Evolutionary conservation across 2,888 invertebrate species (phyloP), one percentile per base, ranked within the genome.

Genomic region (Helobdella robusta): DNA sequence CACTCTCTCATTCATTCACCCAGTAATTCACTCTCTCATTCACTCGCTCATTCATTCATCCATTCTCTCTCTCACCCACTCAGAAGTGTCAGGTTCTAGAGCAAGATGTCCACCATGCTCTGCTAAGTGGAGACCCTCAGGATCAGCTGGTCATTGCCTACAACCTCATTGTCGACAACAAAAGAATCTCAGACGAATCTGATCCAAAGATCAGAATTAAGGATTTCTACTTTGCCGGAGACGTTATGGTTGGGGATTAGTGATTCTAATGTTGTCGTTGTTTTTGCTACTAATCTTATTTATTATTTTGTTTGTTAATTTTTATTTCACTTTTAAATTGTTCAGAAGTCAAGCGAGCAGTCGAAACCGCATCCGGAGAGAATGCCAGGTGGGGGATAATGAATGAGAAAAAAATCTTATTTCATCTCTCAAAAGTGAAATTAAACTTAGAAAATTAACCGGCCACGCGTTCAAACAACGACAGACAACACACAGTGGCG

Each of bases 61-160:
- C 34, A 50, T 63, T 36, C 73, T 40, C 54, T 20, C 25, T 20
- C 54, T 11, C 20, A 18, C 54, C 8, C 20, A 18, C 59, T 5
- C 72, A 91, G 81, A 95, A 97, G 83, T 97, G 95, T 76, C 88
- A 88, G 40, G 97, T 95, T 0, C 87, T 88, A 71, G 93, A 95
- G 75, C 83, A 86, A 44, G 97, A 98, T 81, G 97, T 99, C 0
- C 94, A 95, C 78, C 86, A 86, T 73, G 94, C 97, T 0, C 80
- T 98, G 69, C 81, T 97, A 58, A 90, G 89, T 77, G 93, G 94
- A 1, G 94, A 99, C 82, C 93, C 94, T 0, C 95, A 97, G 76
- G 95, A 98, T 81, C 97, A 98, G 78, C 83, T 99, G 60, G 92
- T 90, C 2, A 97, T 99, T 72, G 98, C 98, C 2, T 98, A 99